phyloP scores from a whole-genome alignment of 2,888 invertebrate species.

The Hemithea aestivaria region DNA sequence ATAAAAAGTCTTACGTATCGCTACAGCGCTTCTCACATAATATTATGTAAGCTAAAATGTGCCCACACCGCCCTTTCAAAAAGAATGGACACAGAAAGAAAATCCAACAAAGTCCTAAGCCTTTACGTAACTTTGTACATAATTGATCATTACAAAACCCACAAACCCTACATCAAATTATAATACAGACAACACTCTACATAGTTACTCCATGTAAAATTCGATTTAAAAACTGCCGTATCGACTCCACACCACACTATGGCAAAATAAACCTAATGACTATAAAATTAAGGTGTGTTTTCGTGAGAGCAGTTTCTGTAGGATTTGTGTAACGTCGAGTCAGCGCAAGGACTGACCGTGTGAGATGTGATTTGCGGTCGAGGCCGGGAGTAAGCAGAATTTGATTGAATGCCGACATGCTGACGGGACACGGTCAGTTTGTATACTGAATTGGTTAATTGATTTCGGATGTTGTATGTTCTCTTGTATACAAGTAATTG shows the following conservation, averaged over 20 bases:
- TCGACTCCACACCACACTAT: conserved; percentile 1
- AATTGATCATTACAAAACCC: no score
- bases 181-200: conserved; percentile 8
- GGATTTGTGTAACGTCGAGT: conserved; percentile 32
- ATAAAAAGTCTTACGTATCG: no score
- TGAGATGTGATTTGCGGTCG: conserved; percentile 45
- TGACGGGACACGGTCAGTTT: conserved; percentile 29
- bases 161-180: no score
- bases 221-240: conserved; percentile 13
- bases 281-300: conserved; percentile 2
- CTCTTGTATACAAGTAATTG: conserved; percentile 20
- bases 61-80: no score
- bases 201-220: conserved; percentile 14
- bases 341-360: conserved; percentile 32
- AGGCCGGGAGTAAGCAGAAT: conserved; percentile 42
- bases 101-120: no score
- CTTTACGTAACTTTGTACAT: no score
- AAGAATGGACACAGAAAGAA: no score
- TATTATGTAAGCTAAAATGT: no score
- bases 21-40: no score
- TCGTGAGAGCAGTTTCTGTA: conserved; percentile 6
- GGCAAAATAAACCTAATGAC: neutral
- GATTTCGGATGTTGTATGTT: conserved; percentile 23
- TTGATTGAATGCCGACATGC: conserved; percentile 45
- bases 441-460: conserved; percentile 28